Percentiles rank a stretch among this genome's conserved stretches.
phyloP scores from a whole-genome alignment of 2,797 vertebrate genomes.

The Sparus aurata region DNA sequence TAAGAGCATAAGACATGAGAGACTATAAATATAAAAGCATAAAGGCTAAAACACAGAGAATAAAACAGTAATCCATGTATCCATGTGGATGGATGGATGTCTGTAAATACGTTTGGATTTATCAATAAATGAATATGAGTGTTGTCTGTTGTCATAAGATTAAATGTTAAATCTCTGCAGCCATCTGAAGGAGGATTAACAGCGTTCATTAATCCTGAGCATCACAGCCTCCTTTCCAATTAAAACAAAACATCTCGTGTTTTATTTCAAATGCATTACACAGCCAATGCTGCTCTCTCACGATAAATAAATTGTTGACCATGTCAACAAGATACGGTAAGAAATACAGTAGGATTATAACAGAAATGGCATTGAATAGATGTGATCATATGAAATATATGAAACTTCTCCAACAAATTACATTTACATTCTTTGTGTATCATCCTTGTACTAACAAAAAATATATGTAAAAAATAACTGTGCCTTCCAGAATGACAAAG shows the following conservation, averaged over 20 bases:
- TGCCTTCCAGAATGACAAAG: background rate
- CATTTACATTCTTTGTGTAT: background rate
- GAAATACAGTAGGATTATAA: background rate
- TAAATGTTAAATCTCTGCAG: background rate
- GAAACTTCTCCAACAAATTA: background rate
- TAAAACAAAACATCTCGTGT: background rate
- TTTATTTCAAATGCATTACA: no score
- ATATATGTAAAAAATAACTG: background rate
- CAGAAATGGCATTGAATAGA: background rate
- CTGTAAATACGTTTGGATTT: background rate
- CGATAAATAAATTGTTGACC: background rate
- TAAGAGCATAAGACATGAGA: no score
- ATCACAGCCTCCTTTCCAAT: background rate
- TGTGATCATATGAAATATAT: background rate
- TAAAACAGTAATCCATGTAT: no score
- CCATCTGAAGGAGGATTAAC: background rate
- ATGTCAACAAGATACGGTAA: no score
- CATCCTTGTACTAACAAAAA: background rate
- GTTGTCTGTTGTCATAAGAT: background rate
- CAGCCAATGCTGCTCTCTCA: background rate
- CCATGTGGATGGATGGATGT: background rate
- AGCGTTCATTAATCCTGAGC: background rate
- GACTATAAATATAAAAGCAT: no score
- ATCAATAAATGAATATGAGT: background rate
- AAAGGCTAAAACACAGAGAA: no score